Conservation (phyloP, 2,113 vertebrate species). For the western clawed frog (Xenopus tropicalis) region UCB_Xtro_10.0 CM004445.2:35404001-35404500, state of each 20-base stretch:
- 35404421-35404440: too few species aligned
- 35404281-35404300: conserved; percentile 11
- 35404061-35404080: conserved; percentile 60
- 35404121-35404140: conserved; percentile 60
- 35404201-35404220: conserved; percentile 52
- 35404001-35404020: conserved; percentile 58
- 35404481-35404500: too few species aligned
- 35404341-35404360: neutral
- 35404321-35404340: conserved; percentile 12
- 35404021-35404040: conserved; percentile 58
- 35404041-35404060: conserved; percentile 64
- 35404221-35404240: conserved; percentile 50
- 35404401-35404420: too few species aligned
- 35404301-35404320: conserved; percentile 4
- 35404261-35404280: conserved; percentile 12
- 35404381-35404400: too few species aligned
- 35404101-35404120: conserved; percentile 59
- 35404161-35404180: conserved; percentile 50
- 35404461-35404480: too few species aligned
- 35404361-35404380: too few species aligned
- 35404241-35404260: conserved; percentile 37
- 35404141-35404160: conserved; percentile 57
- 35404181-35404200: conserved; percentile 53
- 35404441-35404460: too few species aligned
- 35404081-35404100: conserved; percentile 60